These are phyloP conservation scores for Cossypha caffra DNA, from an alignment of 2,797 vertebrate genomes.

Conservation along the genomic window DNA sequence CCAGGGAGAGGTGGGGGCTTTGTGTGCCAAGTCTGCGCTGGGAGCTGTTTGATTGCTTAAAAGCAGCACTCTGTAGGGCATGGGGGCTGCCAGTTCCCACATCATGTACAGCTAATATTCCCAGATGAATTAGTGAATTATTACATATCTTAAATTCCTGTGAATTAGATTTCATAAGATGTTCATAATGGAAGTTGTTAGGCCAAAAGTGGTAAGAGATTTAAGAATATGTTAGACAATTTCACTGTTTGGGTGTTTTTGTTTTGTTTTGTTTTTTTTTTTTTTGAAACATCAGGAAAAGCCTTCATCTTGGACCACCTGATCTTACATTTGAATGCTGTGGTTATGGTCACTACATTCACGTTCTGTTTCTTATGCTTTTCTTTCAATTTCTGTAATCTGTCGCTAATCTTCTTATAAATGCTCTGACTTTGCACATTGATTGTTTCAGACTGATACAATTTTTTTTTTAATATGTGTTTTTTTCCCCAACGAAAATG, in stretches of 20 bases:
- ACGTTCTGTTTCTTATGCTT: neutral
- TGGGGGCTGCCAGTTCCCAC: accelerated
- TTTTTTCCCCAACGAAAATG: accelerated
- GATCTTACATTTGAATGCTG: neutral
- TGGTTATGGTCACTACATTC: neutral
- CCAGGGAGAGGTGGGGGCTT: accelerated
- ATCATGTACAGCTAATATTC: neutral
- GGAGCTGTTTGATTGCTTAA: neutral
- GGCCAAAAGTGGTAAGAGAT: neutral
- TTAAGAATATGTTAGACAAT: accelerated
- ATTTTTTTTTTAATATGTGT: accelerated
- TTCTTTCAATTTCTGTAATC: neutral
- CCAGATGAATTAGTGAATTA: neutral
- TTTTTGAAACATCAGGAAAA: neutral
- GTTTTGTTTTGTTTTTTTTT: too few relatives aligned
- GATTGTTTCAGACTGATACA: neutral
- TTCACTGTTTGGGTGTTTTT: neutral
- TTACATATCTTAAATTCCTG: neutral
- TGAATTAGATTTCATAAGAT: neutral
- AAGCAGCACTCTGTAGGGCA: neutral
- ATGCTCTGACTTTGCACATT: neutral
- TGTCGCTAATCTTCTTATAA: neutral
- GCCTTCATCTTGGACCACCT: neutral
- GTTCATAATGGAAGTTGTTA: neutral
- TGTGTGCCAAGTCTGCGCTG: accelerated